These are phyloP conservation scores for Enteromius viviparus DNA, from an alignment of 2,797 vertebrate species.

Conservation along the genomic window DNA sequence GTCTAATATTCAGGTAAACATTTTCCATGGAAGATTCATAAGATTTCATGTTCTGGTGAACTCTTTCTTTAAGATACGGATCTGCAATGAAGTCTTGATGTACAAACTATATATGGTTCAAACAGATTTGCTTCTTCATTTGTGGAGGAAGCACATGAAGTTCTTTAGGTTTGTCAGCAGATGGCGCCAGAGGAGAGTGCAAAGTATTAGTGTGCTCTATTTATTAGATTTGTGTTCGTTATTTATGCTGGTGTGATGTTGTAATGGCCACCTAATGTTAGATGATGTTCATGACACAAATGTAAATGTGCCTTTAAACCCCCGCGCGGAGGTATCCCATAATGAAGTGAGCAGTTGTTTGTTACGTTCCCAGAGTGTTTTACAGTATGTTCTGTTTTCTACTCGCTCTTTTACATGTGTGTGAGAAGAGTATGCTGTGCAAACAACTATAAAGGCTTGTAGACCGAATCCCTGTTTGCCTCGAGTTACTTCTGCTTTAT, in stretches of 20 bases:
- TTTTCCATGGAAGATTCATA: neutral
- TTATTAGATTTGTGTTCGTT: neutral
- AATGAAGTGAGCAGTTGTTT: neutral
- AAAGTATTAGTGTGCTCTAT: neutral
- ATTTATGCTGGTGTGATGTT: neutral
- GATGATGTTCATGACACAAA: neutral
- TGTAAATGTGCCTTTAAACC: neutral
- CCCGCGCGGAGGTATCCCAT: neutral
- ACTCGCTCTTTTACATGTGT: too few relatives aligned
- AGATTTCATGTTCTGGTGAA: neutral
- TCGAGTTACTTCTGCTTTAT: too few relatives aligned
- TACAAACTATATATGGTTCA: neutral
- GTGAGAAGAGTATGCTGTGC: too few relatives aligned
- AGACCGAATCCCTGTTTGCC: too few relatives aligned
- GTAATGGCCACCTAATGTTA: neutral
- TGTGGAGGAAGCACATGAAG: neutral
- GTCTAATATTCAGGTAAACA: neutral
- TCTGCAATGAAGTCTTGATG: slow-evolving; percentile 9
- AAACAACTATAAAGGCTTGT: too few relatives aligned
- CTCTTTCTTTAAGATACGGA: neutral
- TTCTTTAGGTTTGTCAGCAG: neutral
- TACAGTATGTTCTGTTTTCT: too few relatives aligned
- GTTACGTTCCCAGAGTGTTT: too few relatives aligned
- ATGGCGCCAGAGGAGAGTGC: neutral
- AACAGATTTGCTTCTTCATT: neutral